Base-by-base conservation (phyloP, 2,113 vertebrate species). In the Hydrolagus affinis region DNA sequence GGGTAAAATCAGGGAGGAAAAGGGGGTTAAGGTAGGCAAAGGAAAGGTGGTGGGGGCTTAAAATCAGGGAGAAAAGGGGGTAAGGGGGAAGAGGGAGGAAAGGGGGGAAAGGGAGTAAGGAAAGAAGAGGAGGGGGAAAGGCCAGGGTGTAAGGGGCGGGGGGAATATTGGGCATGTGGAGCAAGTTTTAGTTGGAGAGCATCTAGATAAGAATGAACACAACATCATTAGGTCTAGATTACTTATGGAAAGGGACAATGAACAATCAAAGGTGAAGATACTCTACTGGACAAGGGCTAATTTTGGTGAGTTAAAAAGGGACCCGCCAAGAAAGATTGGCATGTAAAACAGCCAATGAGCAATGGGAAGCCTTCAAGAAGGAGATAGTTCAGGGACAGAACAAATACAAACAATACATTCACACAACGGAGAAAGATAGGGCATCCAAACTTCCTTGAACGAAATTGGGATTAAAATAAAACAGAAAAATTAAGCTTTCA, bases 151-250 rank as follows among this genome's bases (percentile, higher is more conserved):
- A 21, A 83, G 86, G 85, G 62, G 86, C 44, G 87, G 86, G 87
- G 88, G 85, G 85, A 66, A 86, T 15, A 86, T 85, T 85, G 68
- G 60, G 70, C 44, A 85, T 15, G 60, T 30, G n/a, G 57, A 19
- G 30, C 25, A 68, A 56, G 68, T 21, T 32, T 69, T 21, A 19
- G 75, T 15, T 32, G 32, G 11, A n/a, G n/a, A n/a, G n/a, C n/a
- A n/a, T n/a, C n/a, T n/a, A n/a, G n/a, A n/a, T n/a, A n/a, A n/a
- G n/a, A n/a, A n/a, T n/a, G n/a, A 73, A 57, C 23, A 74, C 17
- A 19, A 17, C 19, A 32, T 44, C 28, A 17, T 2, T 12, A 32
- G 23, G 8, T 11, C 11, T 11, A 70, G 14, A 17, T 70, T 21
- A 70, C 14, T 70, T 14, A 17, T 23, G 56, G 75, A 21, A 14